Evolutionary conservation across 2,888 invertebrate genomes (phyloP).

Genomic region (Horisme vitalbata): DNA sequence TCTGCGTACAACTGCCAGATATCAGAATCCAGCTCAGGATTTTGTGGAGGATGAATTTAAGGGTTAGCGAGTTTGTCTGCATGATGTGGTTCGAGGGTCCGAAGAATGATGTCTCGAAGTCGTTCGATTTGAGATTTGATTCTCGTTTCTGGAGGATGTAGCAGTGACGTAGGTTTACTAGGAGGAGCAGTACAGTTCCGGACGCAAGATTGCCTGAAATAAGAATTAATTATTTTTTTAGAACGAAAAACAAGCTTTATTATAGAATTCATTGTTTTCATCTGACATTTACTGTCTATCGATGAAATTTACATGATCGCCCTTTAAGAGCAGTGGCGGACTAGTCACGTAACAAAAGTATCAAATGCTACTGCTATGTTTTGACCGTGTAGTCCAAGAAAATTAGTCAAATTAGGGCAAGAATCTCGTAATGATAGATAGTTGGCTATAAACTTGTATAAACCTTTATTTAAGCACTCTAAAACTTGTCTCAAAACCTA

Average conservation of each 20-base stretch:
- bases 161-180: constrained; percentile 89
- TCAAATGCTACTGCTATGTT: no score
- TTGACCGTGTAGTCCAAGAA: no score
- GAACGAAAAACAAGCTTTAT: no score
- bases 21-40: constrained; percentile 92
- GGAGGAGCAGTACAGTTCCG: constrained; percentile 89
- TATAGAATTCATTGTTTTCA: no score
- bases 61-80: constrained; percentile 85
- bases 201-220: constrained; percentile 85
- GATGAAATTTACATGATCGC: no score
- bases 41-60: constrained; percentile 88
- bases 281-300: background rate
- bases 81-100: constrained; percentile 73
- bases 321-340: no score
- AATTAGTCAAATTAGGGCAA: no score
- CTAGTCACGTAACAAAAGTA: no score
- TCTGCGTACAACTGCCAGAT: constrained; percentile 91
- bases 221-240: background rate
- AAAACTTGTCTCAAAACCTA: no score
- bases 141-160: constrained; percentile 82
- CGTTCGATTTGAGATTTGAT: constrained; percentile 58
- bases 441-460: no score
- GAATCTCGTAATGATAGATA: no score
- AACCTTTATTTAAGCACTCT: no score
- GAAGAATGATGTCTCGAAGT: constrained; percentile 72